Evolutionary conservation across 1,140 invertebrate genomes (phyloP), one percentile per base, ranked within the genome.

Genomic region (Euura lappo): DNA sequence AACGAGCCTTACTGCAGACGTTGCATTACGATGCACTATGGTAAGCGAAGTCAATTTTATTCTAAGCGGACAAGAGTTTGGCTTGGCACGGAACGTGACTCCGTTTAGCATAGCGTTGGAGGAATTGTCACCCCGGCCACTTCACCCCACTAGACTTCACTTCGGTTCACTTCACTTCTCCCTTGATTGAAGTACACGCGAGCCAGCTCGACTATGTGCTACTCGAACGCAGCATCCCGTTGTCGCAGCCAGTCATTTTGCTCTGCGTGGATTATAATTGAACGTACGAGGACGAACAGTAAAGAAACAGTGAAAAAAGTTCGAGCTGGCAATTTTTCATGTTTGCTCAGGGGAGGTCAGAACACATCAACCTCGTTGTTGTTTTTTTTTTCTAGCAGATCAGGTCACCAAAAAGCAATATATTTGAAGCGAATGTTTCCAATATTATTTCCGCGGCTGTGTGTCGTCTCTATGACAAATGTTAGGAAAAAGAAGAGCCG

Each of bases 91-190:
- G 51, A 60, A 60, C 51, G 51, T 60, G 51, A 60, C 51, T 60
- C 51, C 51, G 51, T 60, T 60, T 60, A 60, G 51, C 51, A 60
- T 60, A 60, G 51, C 51, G 51, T 60, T 60, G 51, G 51, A 60
- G 51, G 51, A 60, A 60, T 60, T 60, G 51, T 60, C 51, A n/a
- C 51, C 51, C 51, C 6, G 51, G 51, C 51, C 51, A 60, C 51
- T 60, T 60, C 51, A 60, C 51, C 51, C 51, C 13, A 60, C 51
- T 60, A 60, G 8, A 60, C 51, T 60, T 11, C 8, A 60, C 51
- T 60, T 11, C 51, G 13, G 8, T 11, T 11, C 51, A 60, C 51
- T 60, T 60, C 51, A 60, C 51, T 60, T 60, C 51, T 60, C 51
- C 51, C 51, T 60, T 60, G 51, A 60, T 60, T 60, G 51, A 60